These are phyloP conservation scores for Macaria notata DNA, from an alignment of 2,888 invertebrate genomes.

Conservation along the genomic window DNA sequence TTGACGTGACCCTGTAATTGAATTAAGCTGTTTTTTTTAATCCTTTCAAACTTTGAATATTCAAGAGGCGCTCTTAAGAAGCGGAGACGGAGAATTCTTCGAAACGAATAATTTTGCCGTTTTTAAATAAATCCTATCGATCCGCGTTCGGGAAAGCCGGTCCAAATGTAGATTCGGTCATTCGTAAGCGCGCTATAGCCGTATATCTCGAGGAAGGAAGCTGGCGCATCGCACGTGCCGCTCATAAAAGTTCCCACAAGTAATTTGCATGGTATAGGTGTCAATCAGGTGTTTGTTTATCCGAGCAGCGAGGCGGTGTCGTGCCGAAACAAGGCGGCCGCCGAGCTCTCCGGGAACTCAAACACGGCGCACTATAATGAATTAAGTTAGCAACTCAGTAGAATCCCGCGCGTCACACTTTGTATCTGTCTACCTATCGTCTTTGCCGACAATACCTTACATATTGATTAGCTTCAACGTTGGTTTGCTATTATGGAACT, in stretches of 20 bases:
- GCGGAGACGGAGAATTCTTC: conserved; percentile 5
- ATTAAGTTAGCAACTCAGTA: conserved; percentile 75
- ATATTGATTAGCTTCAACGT: conserved; percentile 22
- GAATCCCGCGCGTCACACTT: conserved; percentile 60
- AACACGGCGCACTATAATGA: conserved; percentile 75
- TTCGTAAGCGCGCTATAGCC: neutral
- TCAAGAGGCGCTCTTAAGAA: conserved; percentile 4
- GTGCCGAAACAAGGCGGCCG: conserved; percentile 52
- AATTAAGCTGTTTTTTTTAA: conserved; percentile 29
- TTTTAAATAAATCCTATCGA: conserved; percentile 8
- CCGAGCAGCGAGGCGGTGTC: conserved; percentile 41
- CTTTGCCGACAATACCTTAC: conserved; percentile 23
- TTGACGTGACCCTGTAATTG: conserved; percentile 31
- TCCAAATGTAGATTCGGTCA: conserved; percentile 5
- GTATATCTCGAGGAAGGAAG: neutral
- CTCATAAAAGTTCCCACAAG: conserved; percentile 42
- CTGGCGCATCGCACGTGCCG: conserved; percentile 24
- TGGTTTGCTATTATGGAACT: conserved; percentile 12
- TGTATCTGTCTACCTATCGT: conserved; percentile 31
- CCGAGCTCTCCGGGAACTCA: conserved; percentile 64
- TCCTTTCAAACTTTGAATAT: conserved; percentile 19
- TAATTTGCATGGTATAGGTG: conserved; percentile 62
- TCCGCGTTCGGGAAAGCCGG: neutral
- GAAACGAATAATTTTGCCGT: neutral
- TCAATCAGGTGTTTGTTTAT: conserved; percentile 66